These are phyloP conservation scores for Buathra laborator DNA, from an alignment of 2,888 invertebrate genomes.

Conservation along the genomic window DNA sequence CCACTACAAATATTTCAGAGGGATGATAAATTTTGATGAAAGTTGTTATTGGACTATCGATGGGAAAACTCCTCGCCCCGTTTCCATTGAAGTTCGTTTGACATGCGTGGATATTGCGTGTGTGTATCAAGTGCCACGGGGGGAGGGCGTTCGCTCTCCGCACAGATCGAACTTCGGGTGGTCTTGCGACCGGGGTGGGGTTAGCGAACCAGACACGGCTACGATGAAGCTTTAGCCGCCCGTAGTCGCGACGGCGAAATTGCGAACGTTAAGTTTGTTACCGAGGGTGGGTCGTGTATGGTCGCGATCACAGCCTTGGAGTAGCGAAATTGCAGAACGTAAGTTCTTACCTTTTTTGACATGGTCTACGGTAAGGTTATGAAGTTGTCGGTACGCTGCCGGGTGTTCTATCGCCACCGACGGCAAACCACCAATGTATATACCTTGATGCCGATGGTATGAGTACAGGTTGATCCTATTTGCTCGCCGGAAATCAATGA, in stretches of 20 bases:
- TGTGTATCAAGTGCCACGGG: background rate
- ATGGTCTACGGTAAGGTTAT: conserved; percentile 35
- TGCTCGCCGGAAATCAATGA: conserved; percentile 1
- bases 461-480: conserved; percentile 32
- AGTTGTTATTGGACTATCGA: conserved; percentile 37
- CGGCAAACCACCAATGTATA: conserved; percentile 15
- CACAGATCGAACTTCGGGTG: background rate
- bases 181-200: background rate
- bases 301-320: conserved; percentile 22
- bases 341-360: conserved; percentile 58
- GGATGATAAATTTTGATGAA: conserved; percentile 13
- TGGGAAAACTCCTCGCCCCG: background rate
- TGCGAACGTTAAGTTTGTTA: conserved; percentile 48
- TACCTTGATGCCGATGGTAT: background rate
- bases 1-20: background rate
- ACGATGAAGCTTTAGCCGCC: conserved; percentile 37
- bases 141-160: background rate
- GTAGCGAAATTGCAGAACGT: conserved; percentile 55
- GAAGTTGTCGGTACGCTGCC: conserved; percentile 38
- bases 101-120: conserved; percentile 53
- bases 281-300: background rate
- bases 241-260: conserved; percentile 28
- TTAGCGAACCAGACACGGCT: background rate
- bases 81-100: conserved; percentile 52
- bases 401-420: background rate